These are phyloP conservation scores for Trichopoda pennipes DNA, from an alignment of 2,888 invertebrate species.

Conservation along the genomic window DNA sequence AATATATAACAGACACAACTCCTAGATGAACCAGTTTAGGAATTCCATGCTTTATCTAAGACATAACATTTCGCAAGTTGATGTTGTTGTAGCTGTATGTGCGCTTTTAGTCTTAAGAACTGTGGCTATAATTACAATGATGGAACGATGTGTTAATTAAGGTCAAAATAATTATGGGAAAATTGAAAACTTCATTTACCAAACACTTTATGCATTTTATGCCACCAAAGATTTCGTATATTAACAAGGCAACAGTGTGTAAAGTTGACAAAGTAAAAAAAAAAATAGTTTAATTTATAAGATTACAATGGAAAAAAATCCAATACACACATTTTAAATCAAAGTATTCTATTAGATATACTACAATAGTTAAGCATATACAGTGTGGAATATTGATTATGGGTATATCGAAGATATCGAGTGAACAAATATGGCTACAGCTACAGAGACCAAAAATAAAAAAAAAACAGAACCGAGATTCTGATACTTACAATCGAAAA, in stretches of 20 bases:
- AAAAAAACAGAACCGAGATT: too few relatives aligned
- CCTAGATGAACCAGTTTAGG: constrained; percentile 36
- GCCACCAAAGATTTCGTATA: constrained; percentile 24
- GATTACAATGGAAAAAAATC: too few relatives aligned
- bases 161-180: constrained; percentile 77
- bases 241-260: constrained; percentile 31
- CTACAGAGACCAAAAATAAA: too few relatives aligned
- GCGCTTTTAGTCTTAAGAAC: constrained; percentile 5
- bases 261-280: background rate
- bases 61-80: constrained; percentile 32
- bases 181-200: constrained; percentile 68
- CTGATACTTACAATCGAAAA: too few relatives aligned
- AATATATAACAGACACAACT: constrained; percentile 12
- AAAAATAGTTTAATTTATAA: background rate
- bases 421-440: too few relatives aligned
- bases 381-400: too few relatives aligned
- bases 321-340: too few relatives aligned
- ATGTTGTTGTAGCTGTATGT: constrained; percentile 21
- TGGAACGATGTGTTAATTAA: constrained; percentile 79
- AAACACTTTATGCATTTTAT: constrained; percentile 62
- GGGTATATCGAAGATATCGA: too few relatives aligned
- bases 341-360: too few relatives aligned
- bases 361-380: too few relatives aligned
- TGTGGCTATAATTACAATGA: constrained; percentile 43
- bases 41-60: constrained; percentile 27